Base-by-base conservation (phyloP, 1,140 invertebrate genomes). In the Caenorhabditis briggsae region DNA sequence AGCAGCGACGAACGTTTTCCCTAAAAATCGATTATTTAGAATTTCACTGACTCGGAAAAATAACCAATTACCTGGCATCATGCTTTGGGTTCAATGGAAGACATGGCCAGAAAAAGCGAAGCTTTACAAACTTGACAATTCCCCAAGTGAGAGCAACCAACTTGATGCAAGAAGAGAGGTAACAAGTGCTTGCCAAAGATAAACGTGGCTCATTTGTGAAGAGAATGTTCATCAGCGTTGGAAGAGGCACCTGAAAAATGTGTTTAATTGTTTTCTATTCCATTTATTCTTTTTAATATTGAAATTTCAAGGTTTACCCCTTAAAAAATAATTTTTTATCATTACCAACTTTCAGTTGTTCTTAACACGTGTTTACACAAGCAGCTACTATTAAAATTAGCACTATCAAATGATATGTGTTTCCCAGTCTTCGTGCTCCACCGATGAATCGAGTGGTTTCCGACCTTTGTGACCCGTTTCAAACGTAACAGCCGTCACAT, bases 141-240 rank as follows among this genome's bases (percentile, higher is more conserved):
- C 92, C 91, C 91, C 91, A 92, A 5, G 86, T 89, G 11, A 92
- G 88, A 12, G 91, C 92, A 48, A 92, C 91, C n/a, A 92, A 53
- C 53, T 89, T 89, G 53, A 89, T 88, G 55, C 88, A 88, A 1
- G 87, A 89, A 16, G 83, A 88, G 43, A 89, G 78, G 50, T 78
- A 89, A 0, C 86, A 85, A 8, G 88, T 84, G 14, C 87, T 56
- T 2, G 91, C 91, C 7, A 92, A 64, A 9, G 91, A 91, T 41
- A 92, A 50, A 59, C 91, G 85, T 14, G 91, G 91, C 59, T 92
- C 92, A 23, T 92, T 86, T 12, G 89, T 91, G 86, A 92, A 92
- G 43, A 92, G 86, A 41, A 92, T 55, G 82, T 92, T 88, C 23
- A 92, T 89, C 33, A 92, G 64, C 9, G 70, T 55, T 2, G 91